Evolutionary conservation across 2,113 vertebrate genomes (phyloP).

Genomic region (Axis porcinus): DNA sequence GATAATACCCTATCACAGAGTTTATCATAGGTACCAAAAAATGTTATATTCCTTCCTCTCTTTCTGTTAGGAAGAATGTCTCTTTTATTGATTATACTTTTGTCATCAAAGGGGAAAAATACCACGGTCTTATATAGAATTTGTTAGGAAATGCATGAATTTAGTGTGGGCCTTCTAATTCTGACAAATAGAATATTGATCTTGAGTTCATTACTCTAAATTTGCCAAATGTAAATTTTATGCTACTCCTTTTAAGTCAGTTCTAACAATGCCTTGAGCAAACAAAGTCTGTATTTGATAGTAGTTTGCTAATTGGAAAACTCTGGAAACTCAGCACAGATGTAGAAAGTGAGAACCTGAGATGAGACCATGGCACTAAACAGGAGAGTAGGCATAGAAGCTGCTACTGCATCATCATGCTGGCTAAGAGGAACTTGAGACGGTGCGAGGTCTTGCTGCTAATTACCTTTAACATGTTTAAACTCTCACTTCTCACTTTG

Average conservation of each 20-base stretch:
- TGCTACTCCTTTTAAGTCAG: background rate
- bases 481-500: conserved; percentile 40
- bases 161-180: conserved; percentile 18
- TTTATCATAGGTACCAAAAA: background rate
- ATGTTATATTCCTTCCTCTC: background rate
- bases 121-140: background rate
- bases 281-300: conserved; percentile 22
- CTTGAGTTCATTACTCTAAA: conserved; percentile 1
- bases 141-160: conserved; percentile 20
- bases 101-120: background rate
- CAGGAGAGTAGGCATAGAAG: background rate
- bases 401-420: background rate
- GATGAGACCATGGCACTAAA: background rate
- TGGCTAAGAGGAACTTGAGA: background rate
- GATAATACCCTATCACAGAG: background rate
- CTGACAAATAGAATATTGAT: conserved; percentile 40
- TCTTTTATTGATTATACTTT: conserved; percentile 11
- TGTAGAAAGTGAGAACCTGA: background rate
- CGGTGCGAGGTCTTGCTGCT: background rate
- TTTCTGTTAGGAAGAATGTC: background rate
- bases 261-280: conserved; percentile 1
- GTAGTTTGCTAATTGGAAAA: conserved; percentile 2
- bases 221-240: background rate
- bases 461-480: conserved; percentile 40
- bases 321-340: background rate